Evolutionary conservation across 2,888 invertebrate genomes (phyloP), one percentile per base, ranked within the genome.

Genomic region (Ferdinandea cuprea): DNA sequence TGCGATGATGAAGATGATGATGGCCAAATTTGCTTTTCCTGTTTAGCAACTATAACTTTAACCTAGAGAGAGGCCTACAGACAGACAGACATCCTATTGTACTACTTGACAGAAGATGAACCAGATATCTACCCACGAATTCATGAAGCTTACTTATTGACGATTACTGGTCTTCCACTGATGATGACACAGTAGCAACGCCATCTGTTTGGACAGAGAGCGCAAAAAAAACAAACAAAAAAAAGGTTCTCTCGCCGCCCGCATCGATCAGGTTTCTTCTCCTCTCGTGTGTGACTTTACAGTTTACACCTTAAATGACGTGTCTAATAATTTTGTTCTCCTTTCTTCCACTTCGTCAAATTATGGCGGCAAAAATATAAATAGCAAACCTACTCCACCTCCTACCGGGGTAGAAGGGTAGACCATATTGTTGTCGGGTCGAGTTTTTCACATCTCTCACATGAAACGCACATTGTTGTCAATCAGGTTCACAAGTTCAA

Each of bases 401-500:
- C 11, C 17, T 44, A 44, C 19, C 44, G 17, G 59, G n/a, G 11
- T 11, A 25, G 40, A 72, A 44, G 61, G 44, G 4, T 40, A 21
- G 63, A 44, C 46, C 42, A 72, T 52, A 66, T 72, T 83, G 83
- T 72, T 83, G 83, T 83, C 66, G 61, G 78, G 83, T 83, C 78
- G 68, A 50, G 72, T 78, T 78, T 83, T 78, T 73, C 72, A 78
- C 81, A 35, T 78, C 68, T 30, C 42, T 50, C 32, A 30, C 44
- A 25, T 59, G 13, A 52, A 68, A 83, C 83, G 83, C 83, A 83
- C 83, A 73, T 83, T 83, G 83, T 83, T 83, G 83, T 83, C 83
- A 78, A 83, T 83, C 83, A 83, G 83, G 83, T 83, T 83, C 83
- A 83, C 68, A 83, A 83, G 83, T 83, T 83, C 83, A 83, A 77